phyloP scores from a whole-genome alignment of 2,888 invertebrate genomes.

The Trypoxylon attenuatum region DNA sequence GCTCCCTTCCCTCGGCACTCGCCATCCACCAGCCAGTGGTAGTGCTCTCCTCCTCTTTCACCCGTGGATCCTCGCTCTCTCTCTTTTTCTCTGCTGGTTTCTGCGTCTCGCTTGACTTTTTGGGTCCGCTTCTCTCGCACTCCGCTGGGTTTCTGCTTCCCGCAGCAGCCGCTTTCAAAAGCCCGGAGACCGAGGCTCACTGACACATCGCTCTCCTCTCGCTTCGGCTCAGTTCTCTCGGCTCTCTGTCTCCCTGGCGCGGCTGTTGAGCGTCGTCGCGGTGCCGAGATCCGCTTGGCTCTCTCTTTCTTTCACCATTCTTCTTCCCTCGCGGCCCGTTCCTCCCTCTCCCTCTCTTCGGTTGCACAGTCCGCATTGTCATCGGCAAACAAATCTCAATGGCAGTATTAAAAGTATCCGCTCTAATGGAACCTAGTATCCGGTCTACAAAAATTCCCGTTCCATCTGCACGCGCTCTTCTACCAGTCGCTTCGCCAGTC shows the following conservation, averaged over 20 bases:
- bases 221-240: constrained; percentile 2
- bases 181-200: constrained; percentile 39
- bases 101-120: too few species aligned
- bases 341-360: constrained; percentile 28
- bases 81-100: too few species aligned
- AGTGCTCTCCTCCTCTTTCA: not conserved
- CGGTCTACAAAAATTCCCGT: constrained; percentile 56
- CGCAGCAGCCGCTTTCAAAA: constrained; percentile 31
- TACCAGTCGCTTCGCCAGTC: not conserved
- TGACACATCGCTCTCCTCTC: constrained; percentile 25
- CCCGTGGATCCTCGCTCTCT: too few species aligned
- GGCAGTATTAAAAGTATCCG: constrained; percentile 73
- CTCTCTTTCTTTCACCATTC: too few species aligned
- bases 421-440: constrained; percentile 68
- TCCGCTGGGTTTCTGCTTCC: too few species aligned
- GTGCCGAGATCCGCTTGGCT: too few species aligned
- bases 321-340: constrained; percentile 23
- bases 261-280: too few species aligned
- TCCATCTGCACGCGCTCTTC: constrained; percentile 23
- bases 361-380: constrained; percentile 69
- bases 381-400: constrained; percentile 73
- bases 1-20: constrained; percentile 1
- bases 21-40: too few species aligned
- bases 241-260: constrained; percentile 4
- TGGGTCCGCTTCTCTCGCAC: too few species aligned